Percentiles rank a stretch among this genome's conserved stretches.
phyloP scores from a whole-genome alignment of 1,140 invertebrate species.

The Parasteatoda tepidariorum region DNA sequence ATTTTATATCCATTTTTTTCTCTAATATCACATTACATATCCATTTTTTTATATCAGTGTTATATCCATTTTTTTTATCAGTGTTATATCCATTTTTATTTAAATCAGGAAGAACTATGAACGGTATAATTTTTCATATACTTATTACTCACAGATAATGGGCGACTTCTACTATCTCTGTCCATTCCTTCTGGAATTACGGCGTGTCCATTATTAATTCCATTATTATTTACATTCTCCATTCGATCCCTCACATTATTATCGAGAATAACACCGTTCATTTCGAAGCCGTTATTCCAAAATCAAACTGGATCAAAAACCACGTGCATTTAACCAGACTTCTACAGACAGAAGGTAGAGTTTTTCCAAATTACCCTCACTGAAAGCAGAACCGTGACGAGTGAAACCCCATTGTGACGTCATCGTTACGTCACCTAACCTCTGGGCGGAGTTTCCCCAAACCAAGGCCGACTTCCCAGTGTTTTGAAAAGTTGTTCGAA shows the following conservation, averaged over 20 bases:
- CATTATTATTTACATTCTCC: not conserved
- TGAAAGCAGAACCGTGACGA: constrained; percentile 35
- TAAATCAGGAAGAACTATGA: too few relatives aligned
- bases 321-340: constrained; percentile 6
- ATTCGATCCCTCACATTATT: constrained; percentile 2
- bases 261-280: not conserved
- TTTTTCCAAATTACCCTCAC: not conserved
- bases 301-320: constrained; percentile 1
- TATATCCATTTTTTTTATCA: too few relatives aligned
- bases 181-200: constrained; percentile 9
- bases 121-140: too few relatives aligned
- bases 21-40: too few relatives aligned
- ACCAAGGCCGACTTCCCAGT: constrained; percentile 23
- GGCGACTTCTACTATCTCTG: constrained; percentile 3
- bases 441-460: constrained; percentile 22
- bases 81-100: too few relatives aligned
- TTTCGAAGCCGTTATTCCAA: not conserved
- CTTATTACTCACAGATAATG: constrained; percentile 26
- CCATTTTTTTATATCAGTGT: too few relatives aligned
- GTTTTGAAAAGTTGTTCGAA: constrained; percentile 24
- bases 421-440: constrained; percentile 19
- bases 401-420: constrained; percentile 13
- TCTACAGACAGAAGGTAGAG: constrained; percentile 21
- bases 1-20: too few relatives aligned
- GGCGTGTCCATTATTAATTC: not conserved